Percentiles rank a stretch among this genome's conserved stretches.
Evolutionary conservation across 2,113 vertebrate species (phyloP).

Genomic region (Equus przewalskii): DNA sequence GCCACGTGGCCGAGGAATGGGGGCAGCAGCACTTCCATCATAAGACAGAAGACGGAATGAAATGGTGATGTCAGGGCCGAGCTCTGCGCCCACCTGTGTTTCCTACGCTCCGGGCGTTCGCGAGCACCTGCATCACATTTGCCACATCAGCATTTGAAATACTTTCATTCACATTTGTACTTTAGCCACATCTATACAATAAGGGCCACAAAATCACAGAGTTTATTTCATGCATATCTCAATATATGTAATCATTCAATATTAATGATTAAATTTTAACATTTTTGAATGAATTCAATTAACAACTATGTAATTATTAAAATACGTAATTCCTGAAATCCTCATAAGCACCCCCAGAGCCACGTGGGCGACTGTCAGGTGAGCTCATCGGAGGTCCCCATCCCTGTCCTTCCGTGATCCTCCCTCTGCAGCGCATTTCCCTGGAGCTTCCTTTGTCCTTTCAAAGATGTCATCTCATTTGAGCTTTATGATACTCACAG

Average conservation of each 20-base stretch:
- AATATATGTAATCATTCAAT: neutral
- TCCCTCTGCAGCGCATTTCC: neutral
- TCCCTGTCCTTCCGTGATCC: neutral
- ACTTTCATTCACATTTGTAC: neutral
- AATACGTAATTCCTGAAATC: neutral
- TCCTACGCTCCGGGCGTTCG: neutral
- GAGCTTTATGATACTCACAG: neutral
- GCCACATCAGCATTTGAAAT: neutral
- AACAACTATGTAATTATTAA: neutral
- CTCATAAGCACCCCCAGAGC: neutral
- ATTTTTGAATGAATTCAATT: too few relatives aligned
- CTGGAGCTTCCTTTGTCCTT: neutral
- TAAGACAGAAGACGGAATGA: neutral
- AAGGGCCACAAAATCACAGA: neutral
- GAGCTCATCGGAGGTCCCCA: accelerated
- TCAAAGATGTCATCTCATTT: neutral
- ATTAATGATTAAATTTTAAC: too few relatives aligned
- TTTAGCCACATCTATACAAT: neutral
- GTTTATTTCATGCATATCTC: neutral
- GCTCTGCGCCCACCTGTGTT: accelerated
- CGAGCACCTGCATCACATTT: neutral
- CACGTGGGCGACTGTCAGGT: neutral
- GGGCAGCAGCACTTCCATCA: neutral
- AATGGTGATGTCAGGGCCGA: too few relatives aligned
- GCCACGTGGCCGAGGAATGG: neutral